These are phyloP conservation scores for Ailurus styani DNA, from an alignment of 2,113 vertebrate genomes.

Conservation along the genomic window DNA sequence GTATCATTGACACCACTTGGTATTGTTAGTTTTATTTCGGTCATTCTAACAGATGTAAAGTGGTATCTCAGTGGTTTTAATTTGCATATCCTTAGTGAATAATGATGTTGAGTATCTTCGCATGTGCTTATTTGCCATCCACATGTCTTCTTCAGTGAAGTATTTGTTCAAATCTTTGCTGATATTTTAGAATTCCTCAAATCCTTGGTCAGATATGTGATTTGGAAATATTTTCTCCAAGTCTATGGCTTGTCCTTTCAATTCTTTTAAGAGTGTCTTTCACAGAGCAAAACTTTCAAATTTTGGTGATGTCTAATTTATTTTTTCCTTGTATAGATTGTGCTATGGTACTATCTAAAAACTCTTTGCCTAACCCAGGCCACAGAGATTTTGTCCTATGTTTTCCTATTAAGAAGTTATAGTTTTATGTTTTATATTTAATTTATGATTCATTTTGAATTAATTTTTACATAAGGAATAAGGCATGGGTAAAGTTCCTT, in stretches of 20 bases:
- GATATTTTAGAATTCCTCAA: background rate
- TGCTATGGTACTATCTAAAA: background rate
- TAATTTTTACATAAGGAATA: background rate
- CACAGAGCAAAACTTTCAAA: background rate
- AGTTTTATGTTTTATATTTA: background rate
- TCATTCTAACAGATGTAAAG: background rate
- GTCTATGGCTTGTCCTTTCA: background rate
- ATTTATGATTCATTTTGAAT: background rate
- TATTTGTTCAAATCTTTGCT: background rate
- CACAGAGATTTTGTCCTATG: background rate
- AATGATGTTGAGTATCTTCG: background rate
- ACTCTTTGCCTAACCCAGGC: background rate
- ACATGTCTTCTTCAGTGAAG: background rate
- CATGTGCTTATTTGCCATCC: background rate
- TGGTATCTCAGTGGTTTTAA: background rate
- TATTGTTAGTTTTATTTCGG: background rate
- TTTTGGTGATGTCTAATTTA: background rate
- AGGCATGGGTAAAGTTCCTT: background rate
- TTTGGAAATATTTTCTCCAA: constrained; percentile 8
- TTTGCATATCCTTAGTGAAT: background rate
- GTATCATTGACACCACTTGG: background rate
- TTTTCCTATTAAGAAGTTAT: constrained; percentile 3
- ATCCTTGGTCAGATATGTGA: background rate
- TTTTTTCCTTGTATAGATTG: background rate
- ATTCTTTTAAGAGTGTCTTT: background rate